These are phyloP conservation scores for Pandion haliaetus DNA, from an alignment of 2,113 vertebrate genomes.

Conservation along the genomic window DNA sequence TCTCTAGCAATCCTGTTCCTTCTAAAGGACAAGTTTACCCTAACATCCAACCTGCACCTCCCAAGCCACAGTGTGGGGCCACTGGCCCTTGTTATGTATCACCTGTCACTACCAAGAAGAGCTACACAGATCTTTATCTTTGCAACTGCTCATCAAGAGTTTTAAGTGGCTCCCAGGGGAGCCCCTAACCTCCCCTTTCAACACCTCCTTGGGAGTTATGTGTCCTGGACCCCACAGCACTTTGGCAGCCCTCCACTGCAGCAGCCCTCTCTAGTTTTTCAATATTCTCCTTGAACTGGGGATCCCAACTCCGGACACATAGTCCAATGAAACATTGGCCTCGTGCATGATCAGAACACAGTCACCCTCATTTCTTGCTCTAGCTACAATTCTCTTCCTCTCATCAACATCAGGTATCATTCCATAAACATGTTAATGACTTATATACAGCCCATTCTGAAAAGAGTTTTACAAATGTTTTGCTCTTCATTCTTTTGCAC, in stretches of 20 bases:
- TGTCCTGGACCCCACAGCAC: neutral
- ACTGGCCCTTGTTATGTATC: neutral
- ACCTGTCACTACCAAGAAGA: neutral
- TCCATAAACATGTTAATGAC: fast-evolving
- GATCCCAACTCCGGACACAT: neutral
- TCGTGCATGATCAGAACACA: neutral
- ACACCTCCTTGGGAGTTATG: neutral
- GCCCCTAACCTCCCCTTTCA: neutral
- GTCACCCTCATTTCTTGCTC: neutral
- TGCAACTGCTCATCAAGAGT: neutral
- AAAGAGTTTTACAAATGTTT: neutral
- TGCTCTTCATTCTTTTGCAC: neutral
- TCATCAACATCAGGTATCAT: neutral
- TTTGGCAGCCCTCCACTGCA: neutral
- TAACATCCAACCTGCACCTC: neutral
- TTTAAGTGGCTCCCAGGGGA: neutral
- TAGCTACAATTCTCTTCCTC: neutral
- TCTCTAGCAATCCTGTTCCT: neutral
- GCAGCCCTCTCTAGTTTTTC: neutral
- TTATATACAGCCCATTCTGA: neutral
- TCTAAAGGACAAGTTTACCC: neutral
- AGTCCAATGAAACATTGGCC: neutral
- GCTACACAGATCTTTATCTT: neutral
- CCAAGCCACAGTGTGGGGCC: neutral
- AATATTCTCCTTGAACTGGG: neutral